Evolutionary conservation across 2,888 invertebrate genomes (phyloP).

Genomic region (Calephelis perditalis): DNA sequence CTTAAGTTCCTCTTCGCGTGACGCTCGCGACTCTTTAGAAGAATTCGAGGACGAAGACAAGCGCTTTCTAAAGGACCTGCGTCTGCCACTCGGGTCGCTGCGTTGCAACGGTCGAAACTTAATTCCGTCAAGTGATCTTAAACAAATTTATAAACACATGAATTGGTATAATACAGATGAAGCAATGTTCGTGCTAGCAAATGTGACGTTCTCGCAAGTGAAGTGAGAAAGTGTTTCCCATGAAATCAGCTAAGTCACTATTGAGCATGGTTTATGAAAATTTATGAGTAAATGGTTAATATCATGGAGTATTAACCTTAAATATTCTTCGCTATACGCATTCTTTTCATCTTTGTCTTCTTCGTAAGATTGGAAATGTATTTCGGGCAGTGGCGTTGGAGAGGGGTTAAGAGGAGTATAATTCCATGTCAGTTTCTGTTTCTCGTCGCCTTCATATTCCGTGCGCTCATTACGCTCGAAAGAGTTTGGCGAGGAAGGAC

Average conservation of each 20-base stretch:
- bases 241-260: constrained; percentile 49
- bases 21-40: constrained; percentile 78
- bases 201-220: constrained; percentile 50
- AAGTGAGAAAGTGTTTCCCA: constrained; percentile 33
- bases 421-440: constrained; percentile 66
- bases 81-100: constrained; percentile 79
- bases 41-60: constrained; percentile 80
- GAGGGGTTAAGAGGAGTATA: constrained; percentile 62
- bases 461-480: constrained; percentile 47
- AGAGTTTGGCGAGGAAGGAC: constrained; percentile 43
- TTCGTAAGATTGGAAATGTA: constrained; percentile 77
- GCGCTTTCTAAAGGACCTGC: constrained; percentile 79
- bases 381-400: constrained; percentile 55
- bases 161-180: constrained; percentile 63
- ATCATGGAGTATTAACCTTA: constrained; percentile 71
- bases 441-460: constrained; percentile 39
- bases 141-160: constrained; percentile 65
- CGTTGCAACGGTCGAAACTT: constrained; percentile 79
- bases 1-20: constrained; percentile 81
- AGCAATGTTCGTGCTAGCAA: constrained; percentile 40
- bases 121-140: constrained; percentile 82
- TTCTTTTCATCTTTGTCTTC: constrained; percentile 52
- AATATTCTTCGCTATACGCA: constrained; percentile 64
- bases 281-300: constrained; percentile 43
- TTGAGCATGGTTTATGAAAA: constrained; percentile 41